A percentile compares a stretch with the other conserved stretches of the same genome.
Evolutionary conservation across 2,113 vertebrate species (phyloP).

Genomic region (Scomber colias): DNA sequence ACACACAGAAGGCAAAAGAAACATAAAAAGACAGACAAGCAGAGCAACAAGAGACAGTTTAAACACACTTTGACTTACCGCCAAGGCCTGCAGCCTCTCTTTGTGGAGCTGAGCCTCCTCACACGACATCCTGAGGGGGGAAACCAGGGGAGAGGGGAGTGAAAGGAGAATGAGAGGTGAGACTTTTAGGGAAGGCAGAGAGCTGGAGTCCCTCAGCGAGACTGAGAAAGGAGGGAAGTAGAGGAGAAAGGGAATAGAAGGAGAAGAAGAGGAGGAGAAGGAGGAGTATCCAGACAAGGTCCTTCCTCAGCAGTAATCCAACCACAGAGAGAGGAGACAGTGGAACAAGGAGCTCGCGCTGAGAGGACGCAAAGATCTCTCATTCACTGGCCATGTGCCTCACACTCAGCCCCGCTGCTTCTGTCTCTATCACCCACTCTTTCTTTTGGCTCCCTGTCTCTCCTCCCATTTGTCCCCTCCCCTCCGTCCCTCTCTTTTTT

Average conservation of each 20-base stretch:
- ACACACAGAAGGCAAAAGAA: slow-evolving; percentile 26
- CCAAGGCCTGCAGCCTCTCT: slow-evolving; percentile 97
- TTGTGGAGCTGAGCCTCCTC: slow-evolving; percentile 97
- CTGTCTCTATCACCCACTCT: slow-evolving; percentile 72
- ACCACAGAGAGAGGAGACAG: slow-evolving; percentile 74
- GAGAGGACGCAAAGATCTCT: slow-evolving; percentile 83
- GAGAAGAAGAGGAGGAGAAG: slow-evolving; percentile 44
- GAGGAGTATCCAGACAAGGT: slow-evolving; percentile 61
- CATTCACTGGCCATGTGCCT: slow-evolving; percentile 88
- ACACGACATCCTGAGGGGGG: slow-evolving; percentile 95
- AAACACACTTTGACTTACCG: slow-evolving; percentile 90
- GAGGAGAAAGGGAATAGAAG: not conserved
- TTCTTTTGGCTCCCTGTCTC: slow-evolving; percentile 73
- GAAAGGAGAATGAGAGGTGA: slow-evolving; percentile 72
- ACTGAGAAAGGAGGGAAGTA: slow-evolving; percentile 43
- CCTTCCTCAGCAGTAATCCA: slow-evolving; percentile 80
- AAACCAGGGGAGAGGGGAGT: slow-evolving; percentile 81
- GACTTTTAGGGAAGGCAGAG: slow-evolving; percentile 45
- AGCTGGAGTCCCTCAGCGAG: slow-evolving; percentile 46
- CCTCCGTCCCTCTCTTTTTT: slow-evolving; percentile 72
- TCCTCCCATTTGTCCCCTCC: slow-evolving; percentile 82
- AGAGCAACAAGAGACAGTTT: slow-evolving; percentile 72
- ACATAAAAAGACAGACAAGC: slow-evolving; percentile 69
- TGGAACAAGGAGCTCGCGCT: slow-evolving; percentile 69
- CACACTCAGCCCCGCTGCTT: slow-evolving; percentile 81